Evolutionary conservation across 37 sponge, comb jelly and placozoan genomes (phyloP), one percentile per base, ranked within the genome.

Genomic region (Spongilla lacustris): DNA sequence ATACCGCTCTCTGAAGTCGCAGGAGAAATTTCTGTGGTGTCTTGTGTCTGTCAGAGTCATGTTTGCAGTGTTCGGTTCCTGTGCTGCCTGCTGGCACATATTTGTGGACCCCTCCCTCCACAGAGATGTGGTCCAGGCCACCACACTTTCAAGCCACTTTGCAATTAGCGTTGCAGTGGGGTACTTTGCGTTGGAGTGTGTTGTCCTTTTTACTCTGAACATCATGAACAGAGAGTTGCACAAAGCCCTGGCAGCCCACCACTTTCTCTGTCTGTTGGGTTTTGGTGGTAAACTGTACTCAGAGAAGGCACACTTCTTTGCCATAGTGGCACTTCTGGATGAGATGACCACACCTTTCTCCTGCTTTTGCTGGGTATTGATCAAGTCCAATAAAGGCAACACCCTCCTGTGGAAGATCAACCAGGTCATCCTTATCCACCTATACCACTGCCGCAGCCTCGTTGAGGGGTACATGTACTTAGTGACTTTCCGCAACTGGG

Each of bases 261-360:
- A 91, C 37, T 5, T 58, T 0, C 83, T 91, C 26, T 36, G 82
- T 22, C 72, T 87, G 25, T 0, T 82, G 9, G 85, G 87, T 0
- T 68, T 76, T 21, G 28, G 68, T 5, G 50, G 26, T 6, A 67
- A 37, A 9, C 71, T 80, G 23, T 78, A 82, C 46, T 86, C 71
- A 24, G 80, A 68, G 24, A 81, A 37, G 4, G 71, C 37, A 27
- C 91, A 91, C 37, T 91, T 73, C 74, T 81, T 86, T 76, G 83
- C 67, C n/a, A 36, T 77, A 4, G 34, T 86, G 0, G 87, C 80
- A 21, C 32, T 79, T n/a, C 25, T 91, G 36, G 82, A 86, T 11
- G 91, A 91, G 38, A 81, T 91, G 87, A 86, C 83, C 23, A 91
- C 91, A 2, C 91, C 91, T 13, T 91, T 91, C 50, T 67, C 87